Percentiles rank a stretch among this genome's conserved stretches.
Conservation (phyloP, 2,113 vertebrate genomes). For the Oceanites oceanicus region DNA sequence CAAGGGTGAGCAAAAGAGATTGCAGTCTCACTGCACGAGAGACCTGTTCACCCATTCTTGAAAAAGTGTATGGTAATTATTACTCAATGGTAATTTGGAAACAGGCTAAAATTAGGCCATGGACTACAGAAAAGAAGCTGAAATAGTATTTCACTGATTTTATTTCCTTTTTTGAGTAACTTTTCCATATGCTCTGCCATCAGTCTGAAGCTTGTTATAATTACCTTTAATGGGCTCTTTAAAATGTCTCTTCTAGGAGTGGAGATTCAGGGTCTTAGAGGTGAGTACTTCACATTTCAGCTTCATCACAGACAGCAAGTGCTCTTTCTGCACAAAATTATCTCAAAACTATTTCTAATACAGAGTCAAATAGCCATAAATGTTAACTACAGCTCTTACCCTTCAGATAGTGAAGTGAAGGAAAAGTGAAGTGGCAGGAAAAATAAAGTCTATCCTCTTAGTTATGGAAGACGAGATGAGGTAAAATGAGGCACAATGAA, state of each 20-base stretch:
- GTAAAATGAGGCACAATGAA: not conserved
- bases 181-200: not conserved
- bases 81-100: not conserved
- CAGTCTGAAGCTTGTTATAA: not conserved
- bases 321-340: not conserved
- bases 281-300: not conserved
- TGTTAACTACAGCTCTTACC: not conserved
- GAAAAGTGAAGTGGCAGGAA: not conserved
- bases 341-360: not conserved
- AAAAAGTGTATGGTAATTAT: not conserved
- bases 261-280: not conserved
- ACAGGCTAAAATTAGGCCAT: not conserved
- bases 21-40: fast-evolving
- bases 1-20: not conserved
- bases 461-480: not conserved
- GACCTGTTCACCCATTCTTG: not conserved
- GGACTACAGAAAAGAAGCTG: not conserved
- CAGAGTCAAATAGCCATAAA: not conserved
- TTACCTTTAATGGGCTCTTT: not conserved
- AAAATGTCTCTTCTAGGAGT: not conserved
- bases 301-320: not conserved
- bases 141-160: not conserved
- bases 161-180: not conserved
- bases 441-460: not conserved
- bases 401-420: conserved; percentile 4